Evolutionary conservation across 2,888 invertebrate genomes (phyloP).

Genomic region (Drosophila sordidapex): DNA sequence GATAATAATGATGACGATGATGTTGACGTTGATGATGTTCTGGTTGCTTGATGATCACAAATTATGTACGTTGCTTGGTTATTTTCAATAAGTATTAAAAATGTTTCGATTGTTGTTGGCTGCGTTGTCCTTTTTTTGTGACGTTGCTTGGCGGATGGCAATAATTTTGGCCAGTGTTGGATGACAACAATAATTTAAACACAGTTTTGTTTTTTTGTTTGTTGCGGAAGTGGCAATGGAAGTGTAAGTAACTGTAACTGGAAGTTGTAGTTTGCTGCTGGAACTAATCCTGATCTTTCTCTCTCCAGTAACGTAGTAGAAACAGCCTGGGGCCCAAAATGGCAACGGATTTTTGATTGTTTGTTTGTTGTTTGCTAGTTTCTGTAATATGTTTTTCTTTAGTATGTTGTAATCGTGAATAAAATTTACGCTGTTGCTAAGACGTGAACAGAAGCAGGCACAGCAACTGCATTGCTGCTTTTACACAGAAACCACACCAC

Average conservation of each 20-base stretch:
- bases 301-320: conserved; percentile 24
- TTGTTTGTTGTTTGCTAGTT: conserved; percentile 37
- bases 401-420: conserved; percentile 72
- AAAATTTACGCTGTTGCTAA: conserved; percentile 74
- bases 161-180: conserved; percentile 40
- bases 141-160: conserved; percentile 53
- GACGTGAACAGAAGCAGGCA: conserved; percentile 58
- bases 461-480: conserved; percentile 40
- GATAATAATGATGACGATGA: conserved; percentile 12
- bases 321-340: conserved; percentile 36
- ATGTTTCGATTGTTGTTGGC: conserved; percentile 26
- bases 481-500: conserved; percentile 4
- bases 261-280: conserved; percentile 35
- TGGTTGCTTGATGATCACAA: conserved; percentile 23
- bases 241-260: conserved; percentile 53
- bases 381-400: conserved; percentile 64
- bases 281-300: conserved; percentile 16
- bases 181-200: conserved; percentile 18
- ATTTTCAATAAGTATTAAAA: background rate
- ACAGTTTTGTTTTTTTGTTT: background rate
- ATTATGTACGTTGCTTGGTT: conserved; percentile 9
- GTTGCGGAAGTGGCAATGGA: conserved; percentile 50
- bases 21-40: conserved; percentile 4
- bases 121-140: conserved; percentile 31
- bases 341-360: conserved; percentile 14